Evolutionary conservation across 1,140 invertebrate genomes (phyloP).

Genomic region (Pseudomyrmex pallidus): DNA sequence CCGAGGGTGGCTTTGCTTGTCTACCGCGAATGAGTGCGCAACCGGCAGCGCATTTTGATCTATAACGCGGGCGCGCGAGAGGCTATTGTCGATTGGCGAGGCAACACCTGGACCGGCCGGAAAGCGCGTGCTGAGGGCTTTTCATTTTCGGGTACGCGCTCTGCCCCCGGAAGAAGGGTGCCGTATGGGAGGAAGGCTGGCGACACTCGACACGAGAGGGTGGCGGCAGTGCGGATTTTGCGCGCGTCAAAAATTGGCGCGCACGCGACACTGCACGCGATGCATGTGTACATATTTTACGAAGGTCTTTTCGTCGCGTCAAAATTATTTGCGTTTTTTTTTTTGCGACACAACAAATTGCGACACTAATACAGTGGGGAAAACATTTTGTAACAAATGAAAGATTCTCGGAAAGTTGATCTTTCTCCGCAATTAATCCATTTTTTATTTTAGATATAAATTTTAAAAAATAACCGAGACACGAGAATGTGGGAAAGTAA

Average conservation of each 20-base stretch:
- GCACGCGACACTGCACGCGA: constrained; percentile 19
- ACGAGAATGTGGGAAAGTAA: background rate
- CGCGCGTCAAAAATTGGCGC: background rate
- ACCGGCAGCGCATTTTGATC: constrained; percentile 58
- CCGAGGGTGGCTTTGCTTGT: constrained; percentile 55
- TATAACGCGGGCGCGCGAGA: constrained; percentile 43
- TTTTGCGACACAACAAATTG: too few species aligned
- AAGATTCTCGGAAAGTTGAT: background rate
- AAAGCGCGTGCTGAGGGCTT: constrained; percentile 72
- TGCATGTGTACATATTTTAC: background rate
- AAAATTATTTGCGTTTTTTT: background rate
- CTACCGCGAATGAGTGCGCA: constrained; percentile 59
- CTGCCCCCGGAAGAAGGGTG: constrained; percentile 34
- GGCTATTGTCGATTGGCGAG: constrained; percentile 60
- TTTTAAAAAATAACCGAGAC: background rate
- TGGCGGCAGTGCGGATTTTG: constrained; percentile 21
- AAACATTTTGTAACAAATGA: too few species aligned
- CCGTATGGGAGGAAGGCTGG: constrained; percentile 36
- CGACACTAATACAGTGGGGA: too few species aligned
- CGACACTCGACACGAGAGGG: constrained; percentile 35
- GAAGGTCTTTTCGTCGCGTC: background rate
- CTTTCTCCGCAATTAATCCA: background rate
- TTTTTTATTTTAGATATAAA: background rate
- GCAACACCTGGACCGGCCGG: constrained; percentile 75
- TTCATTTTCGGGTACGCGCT: constrained; percentile 63